phyloP scores from a whole-genome alignment of 2,113 vertebrate genomes.

The Anser brachyrhynchus region DNA sequence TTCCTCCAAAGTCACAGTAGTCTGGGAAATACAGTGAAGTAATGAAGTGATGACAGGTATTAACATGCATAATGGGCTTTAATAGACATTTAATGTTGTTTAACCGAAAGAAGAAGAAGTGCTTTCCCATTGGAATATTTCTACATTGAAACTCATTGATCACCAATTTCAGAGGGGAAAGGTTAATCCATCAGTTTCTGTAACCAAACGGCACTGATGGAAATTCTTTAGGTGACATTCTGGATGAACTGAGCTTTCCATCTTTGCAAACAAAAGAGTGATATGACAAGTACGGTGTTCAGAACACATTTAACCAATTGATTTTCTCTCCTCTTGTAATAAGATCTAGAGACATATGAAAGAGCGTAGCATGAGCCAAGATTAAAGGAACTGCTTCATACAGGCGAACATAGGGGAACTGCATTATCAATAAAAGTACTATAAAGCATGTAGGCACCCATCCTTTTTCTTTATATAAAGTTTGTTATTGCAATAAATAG shows the following conservation, averaged over 20 bases:
- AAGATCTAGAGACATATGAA: constrained; percentile 95
- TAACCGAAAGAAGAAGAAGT: constrained; percentile 71
- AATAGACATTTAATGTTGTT: constrained; percentile 81
- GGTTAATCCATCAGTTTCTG: constrained; percentile 92
- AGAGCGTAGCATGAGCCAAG: constrained; percentile 70
- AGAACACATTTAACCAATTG: constrained; percentile 95
- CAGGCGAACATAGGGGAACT: constrained; percentile 33
- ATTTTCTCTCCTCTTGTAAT: constrained; percentile 97
- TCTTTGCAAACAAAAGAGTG: constrained; percentile 95
- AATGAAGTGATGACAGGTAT: constrained; percentile 83
- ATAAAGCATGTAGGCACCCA: constrained; percentile 69
- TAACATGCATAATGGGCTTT: constrained; percentile 81
- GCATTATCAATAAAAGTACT: constrained; percentile 72
- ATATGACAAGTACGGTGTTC: constrained; percentile 94
- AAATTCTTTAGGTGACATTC: constrained; percentile 90
- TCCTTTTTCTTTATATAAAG: constrained; percentile 77
- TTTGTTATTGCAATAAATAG: constrained; percentile 85
- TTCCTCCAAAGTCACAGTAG: constrained; percentile 59
- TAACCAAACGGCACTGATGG: constrained; percentile 81
- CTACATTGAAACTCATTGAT: constrained; percentile 87
- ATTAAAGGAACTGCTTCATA: constrained; percentile 76
- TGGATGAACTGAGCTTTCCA: constrained; percentile 86
- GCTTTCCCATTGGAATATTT: constrained; percentile 80
- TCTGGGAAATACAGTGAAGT: constrained; percentile 61
- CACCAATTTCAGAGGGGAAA: constrained; percentile 85